Conservation (phyloP, 2,888 invertebrate species). For the Coenonympha arcania region DNA sequence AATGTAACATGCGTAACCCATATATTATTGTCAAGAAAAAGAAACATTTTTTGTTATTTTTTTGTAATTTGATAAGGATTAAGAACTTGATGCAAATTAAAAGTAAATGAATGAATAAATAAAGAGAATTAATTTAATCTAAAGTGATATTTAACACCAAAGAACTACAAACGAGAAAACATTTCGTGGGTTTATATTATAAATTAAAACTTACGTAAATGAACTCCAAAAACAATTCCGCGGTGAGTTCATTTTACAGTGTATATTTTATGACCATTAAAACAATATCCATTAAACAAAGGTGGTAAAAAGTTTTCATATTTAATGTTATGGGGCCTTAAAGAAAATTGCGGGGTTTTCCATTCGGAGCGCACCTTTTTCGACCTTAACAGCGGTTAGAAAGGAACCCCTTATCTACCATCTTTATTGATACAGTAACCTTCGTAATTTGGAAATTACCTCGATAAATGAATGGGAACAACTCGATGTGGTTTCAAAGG, state of each 20-base stretch:
- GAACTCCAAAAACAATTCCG: constrained; percentile 26
- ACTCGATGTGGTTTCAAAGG: not conserved
- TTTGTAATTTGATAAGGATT: not conserved
- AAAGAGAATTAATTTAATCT: not conserved
- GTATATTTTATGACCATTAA: constrained; percentile 29
- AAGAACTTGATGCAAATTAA: too few relatives aligned
- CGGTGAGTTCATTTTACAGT: constrained; percentile 21
- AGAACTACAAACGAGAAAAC: constrained; percentile 17
- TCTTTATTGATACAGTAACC: constrained; percentile 18
- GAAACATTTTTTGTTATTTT: too few relatives aligned
- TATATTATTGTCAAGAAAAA: too few relatives aligned
- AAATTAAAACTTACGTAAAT: constrained; percentile 27
- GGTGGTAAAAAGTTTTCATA: constrained; percentile 28
- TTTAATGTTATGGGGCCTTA: constrained; percentile 25
- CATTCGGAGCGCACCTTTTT: constrained; percentile 19
- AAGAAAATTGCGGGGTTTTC: constrained; percentile 27
- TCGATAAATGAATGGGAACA: constrained; percentile 3
- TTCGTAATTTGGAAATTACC: constrained; percentile 10
- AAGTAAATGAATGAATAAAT: not conserved
- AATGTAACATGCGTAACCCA: too few relatives aligned
- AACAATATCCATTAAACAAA: constrained; percentile 31
- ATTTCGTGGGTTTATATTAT: constrained; percentile 17
- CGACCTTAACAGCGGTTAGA: constrained; percentile 20
- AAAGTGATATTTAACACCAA: not conserved
- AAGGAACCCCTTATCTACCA: constrained; percentile 18